Percentiles rank a stretch among this genome's conserved stretches.
Conservation (phyloP, 2,888 invertebrate species). For the Drosophila anomalata region DNA sequence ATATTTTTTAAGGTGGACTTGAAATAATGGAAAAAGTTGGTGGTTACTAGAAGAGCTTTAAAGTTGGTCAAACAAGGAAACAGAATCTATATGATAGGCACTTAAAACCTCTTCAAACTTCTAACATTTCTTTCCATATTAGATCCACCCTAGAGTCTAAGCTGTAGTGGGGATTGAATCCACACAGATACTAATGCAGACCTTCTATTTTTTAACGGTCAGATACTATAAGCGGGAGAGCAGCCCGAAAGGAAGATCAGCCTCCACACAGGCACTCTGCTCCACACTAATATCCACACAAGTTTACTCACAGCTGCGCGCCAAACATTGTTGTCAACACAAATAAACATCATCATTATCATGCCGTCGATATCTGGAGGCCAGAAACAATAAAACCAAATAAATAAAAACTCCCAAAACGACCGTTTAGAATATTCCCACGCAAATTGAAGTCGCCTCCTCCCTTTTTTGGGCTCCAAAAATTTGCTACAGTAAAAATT, state of each 20-base stretch:
- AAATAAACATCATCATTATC: conserved; percentile 73
- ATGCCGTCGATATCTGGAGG: conserved; percentile 25
- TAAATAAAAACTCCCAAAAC: conserved; percentile 22
- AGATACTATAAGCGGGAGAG: conserved; percentile 30
- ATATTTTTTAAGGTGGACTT: conserved; percentile 19
- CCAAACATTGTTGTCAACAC: conserved; percentile 72
- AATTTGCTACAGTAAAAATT: conserved; percentile 59
- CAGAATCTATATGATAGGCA: background rate
- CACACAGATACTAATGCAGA: background rate
- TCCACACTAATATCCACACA: background rate
- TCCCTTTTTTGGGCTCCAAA: conserved; percentile 24
- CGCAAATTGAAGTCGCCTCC: conserved; percentile 52
- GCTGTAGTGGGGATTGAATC: too few species aligned
- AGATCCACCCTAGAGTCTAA: background rate
- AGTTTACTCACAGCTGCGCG: conserved; percentile 27
- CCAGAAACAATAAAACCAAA: conserved; percentile 25
- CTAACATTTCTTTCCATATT: background rate
- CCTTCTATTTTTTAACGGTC: conserved; percentile 70
- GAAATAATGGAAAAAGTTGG: background rate
- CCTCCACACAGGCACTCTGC: conserved; percentile 6
- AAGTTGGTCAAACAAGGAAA: background rate
- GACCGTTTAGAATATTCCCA: conserved; percentile 67
- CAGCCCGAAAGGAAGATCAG: conserved; percentile 4
- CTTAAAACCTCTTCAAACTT: background rate
- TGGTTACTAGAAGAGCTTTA: background rate